A percentile compares a stretch with the other conserved stretches of the same genome.
Evolutionary conservation across 2,888 invertebrate genomes (phyloP).

Genomic region (Lottia scabra): DNA sequence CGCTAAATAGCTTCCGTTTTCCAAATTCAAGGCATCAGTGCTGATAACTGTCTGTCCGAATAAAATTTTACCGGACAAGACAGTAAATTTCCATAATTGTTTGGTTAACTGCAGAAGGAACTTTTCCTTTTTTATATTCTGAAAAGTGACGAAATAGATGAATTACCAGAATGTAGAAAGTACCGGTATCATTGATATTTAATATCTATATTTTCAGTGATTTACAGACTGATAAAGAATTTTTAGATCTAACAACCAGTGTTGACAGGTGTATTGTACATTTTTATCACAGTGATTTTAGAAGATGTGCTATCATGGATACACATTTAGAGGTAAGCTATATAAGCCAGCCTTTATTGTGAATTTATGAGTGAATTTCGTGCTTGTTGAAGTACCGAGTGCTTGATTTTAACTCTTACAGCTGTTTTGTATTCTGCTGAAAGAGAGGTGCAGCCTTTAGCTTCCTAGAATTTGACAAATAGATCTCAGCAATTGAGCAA

Average conservation of each 20-base stretch:
- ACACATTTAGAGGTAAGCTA: conserved; percentile 57
- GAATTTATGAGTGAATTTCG: too few species aligned
- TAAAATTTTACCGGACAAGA: too few species aligned
- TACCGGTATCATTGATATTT: background rate
- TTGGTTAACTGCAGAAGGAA: too few species aligned
- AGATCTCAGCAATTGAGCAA: too few species aligned
- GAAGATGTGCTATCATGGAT: conserved; percentile 64
- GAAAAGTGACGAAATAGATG: too few species aligned
- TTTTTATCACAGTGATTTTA: conserved; percentile 65
- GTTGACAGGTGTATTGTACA: conserved; percentile 63
- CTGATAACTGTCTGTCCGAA: too few species aligned
- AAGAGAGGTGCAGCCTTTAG: background rate
- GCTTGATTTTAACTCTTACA: background rate
- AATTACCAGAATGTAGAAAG: too few species aligned
- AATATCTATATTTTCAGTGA: conserved; percentile 45
- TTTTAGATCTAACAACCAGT: conserved; percentile 58
- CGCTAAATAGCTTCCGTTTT: too few species aligned
- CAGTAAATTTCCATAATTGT: too few species aligned
- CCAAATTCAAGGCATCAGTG: too few species aligned
- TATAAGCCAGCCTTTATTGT: too few species aligned
- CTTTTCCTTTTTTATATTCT: too few species aligned
- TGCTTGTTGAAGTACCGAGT: background rate
- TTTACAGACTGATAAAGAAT: conserved; percentile 55
- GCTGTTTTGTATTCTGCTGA: background rate
- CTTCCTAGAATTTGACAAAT: background rate